Conservation (phyloP, 2,888 invertebrate species). For the Pollenia amentaria region DNA sequence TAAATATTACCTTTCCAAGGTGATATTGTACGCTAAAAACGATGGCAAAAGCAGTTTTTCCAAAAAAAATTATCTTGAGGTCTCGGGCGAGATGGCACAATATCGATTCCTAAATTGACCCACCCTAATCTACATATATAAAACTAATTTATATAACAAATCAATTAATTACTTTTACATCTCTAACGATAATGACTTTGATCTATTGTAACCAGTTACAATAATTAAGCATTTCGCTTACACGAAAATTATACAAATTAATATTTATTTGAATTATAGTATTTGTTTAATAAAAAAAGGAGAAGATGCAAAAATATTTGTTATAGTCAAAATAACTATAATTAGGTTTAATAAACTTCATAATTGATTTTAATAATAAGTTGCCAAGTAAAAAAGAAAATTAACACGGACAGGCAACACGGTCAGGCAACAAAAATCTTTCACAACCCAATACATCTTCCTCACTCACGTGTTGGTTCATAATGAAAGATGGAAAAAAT, state of each 20-base stretch:
- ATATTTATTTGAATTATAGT: no score
- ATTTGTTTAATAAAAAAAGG: constrained; percentile 23
- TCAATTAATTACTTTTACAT: constrained; percentile 27
- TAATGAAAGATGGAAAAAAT: background rate
- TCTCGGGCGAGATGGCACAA: no score
- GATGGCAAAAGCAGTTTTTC: no score
- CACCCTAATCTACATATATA: no score
- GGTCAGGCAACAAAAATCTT: background rate
- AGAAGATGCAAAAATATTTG: constrained; percentile 17
- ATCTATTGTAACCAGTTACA: constrained; percentile 15
- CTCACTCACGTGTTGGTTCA: constrained; percentile 60
- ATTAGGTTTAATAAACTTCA: constrained; percentile 47
- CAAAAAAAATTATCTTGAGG: no score
- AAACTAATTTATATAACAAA: constrained; percentile 39
- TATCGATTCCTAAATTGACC: no score
- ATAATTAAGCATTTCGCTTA: background rate
- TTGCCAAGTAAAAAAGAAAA: constrained; percentile 11
- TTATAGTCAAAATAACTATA: constrained; percentile 30
- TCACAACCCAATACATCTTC: background rate
- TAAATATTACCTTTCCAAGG: no score
- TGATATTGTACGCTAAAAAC: no score
- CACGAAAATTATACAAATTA: constrained; percentile 5
- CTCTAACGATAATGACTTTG: background rate
- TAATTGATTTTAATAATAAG: constrained; percentile 43
- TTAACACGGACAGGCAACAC: background rate